These are phyloP conservation scores for Prunella himalayana DNA, from an alignment of 2,113 vertebrate species.

Conservation along the genomic window DNA sequence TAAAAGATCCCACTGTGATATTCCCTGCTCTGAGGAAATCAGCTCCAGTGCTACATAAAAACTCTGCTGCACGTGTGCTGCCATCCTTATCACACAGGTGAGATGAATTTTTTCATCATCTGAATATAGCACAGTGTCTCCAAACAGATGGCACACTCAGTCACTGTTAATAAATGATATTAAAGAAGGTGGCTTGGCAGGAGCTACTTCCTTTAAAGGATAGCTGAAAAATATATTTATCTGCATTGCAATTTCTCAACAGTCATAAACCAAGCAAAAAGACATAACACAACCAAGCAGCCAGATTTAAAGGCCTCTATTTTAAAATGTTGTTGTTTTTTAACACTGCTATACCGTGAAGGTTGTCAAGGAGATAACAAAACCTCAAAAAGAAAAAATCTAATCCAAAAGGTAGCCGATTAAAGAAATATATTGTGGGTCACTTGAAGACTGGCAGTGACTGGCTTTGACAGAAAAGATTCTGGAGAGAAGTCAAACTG, in stretches of 20 bases:
- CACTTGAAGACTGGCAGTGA: background rate
- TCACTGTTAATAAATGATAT: background rate
- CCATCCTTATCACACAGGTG: background rate
- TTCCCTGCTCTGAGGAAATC: background rate
- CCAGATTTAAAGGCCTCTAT: slow-evolving; percentile 1
- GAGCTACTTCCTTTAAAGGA: background rate
- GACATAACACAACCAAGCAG: background rate
- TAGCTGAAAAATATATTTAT: background rate
- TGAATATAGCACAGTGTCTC: background rate
- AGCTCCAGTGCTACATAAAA: background rate
- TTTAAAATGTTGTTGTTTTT: background rate
- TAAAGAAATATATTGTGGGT: background rate
- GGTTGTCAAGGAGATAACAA: slow-evolving; percentile 10
- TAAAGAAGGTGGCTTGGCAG: background rate
- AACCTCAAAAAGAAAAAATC: background rate
- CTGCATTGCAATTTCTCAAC: background rate
- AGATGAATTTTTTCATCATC: background rate
- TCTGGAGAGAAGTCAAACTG: background rate
- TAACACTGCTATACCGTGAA: background rate
- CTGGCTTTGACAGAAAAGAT: background rate
- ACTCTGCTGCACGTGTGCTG: background rate
- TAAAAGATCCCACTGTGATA: background rate
- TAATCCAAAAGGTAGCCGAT: background rate
- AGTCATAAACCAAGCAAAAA: background rate
- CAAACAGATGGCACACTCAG: background rate